These are phyloP conservation scores for Myiozetetes cayanensis DNA, from an alignment of 2,113 vertebrate genomes.

Conservation along the genomic window DNA sequence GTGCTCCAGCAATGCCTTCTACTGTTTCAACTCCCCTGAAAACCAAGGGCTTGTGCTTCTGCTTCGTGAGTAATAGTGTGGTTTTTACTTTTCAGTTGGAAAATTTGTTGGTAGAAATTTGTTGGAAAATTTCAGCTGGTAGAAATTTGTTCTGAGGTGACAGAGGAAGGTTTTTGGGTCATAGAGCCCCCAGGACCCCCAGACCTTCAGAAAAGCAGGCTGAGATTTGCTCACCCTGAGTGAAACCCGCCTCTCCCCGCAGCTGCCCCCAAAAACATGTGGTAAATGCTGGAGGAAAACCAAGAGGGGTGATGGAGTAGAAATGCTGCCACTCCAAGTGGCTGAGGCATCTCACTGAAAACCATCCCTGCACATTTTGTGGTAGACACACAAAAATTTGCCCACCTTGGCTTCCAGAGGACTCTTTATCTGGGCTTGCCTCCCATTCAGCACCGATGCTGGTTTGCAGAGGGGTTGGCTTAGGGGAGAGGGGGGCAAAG, in stretches of 20 bases:
- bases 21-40: background rate
- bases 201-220: background rate
- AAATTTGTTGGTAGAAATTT: background rate
- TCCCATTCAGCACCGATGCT: background rate
- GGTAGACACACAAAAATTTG: background rate
- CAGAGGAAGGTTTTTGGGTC: background rate
- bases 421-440: background rate
- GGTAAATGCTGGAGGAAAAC: background rate
- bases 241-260: background rate
- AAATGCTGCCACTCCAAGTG: background rate
- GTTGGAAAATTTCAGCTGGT: too few species aligned
- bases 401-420: background rate
- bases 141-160: background rate
- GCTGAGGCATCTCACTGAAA: background rate
- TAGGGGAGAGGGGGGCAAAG: background rate
- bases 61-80: background rate
- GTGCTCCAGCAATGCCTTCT: background rate
- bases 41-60: background rate
- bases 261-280: fast-evolving
- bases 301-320: background rate
- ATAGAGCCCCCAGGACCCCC: background rate
- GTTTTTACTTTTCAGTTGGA: background rate
- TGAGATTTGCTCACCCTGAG: background rate
- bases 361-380: background rate
- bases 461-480: background rate